Evolutionary conservation across 2,113 vertebrate genomes (phyloP), one percentile per base, ranked within the genome.

Genomic region (Triplophysa tibetana): DNA sequence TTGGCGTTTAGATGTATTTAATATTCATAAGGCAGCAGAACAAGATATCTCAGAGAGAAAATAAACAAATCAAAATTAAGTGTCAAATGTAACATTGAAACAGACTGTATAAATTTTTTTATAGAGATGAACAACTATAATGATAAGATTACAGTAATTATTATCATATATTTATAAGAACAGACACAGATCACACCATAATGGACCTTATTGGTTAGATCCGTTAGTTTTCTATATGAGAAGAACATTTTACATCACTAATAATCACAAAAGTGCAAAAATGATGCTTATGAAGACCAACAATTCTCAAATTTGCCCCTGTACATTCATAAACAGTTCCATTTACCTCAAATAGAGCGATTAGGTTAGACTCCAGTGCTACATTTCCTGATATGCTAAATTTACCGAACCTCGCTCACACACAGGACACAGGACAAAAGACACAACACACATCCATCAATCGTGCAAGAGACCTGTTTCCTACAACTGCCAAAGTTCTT

Each of bases 281-380:
- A 13, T 76, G 29, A 67, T 41, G 16, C 29, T 56, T 56, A 70
- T 11, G 60, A 83, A 1, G 12, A 66, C 45, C 33, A 81, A 81
- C 16, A 78, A 80, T 60, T 70, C 74, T 23, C 82, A 58, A 75
- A 24, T 75, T 61, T 79, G 66, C 41, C 5, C 33, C 66, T 86
- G 77, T 86, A 80, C 83, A 82, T 86, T 86, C 75, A 91, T 90
- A 90, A 91, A 91, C 89, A 93, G 64, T 82, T 65, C 85, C 64
- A 79, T 79, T 84, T 84, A 79, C 62, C 60, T 72, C 29, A 68
- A 62, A 87, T 77, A 69, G 87, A 86, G 68, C 79, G 79, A 87
- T 85, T 75, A 61, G 78, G 50, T 43, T 54, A 68, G 50, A 79
- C 10, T 78, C 79, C 79, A 87, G 77, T 78, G 78, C 81, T 70